Evolutionary conservation across 2,888 invertebrate species (phyloP).

Genomic region (Noctua comes): DNA sequence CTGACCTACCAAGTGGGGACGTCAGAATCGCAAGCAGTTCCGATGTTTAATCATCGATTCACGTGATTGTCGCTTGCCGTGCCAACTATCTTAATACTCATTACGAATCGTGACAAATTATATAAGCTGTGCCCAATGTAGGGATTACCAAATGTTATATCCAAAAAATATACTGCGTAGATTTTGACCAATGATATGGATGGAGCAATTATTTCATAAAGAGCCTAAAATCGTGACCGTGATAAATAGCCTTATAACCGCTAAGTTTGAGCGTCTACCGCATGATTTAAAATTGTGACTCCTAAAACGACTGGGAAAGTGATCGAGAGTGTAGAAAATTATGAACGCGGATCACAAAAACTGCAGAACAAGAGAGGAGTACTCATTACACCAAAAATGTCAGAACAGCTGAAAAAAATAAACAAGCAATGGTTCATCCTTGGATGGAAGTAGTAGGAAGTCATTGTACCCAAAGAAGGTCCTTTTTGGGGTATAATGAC

Average conservation of each 20-base stretch:
- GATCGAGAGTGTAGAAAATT: background rate
- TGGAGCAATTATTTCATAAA: background rate
- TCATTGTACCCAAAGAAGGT: no score
- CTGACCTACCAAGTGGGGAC: slow-evolving; percentile 19
- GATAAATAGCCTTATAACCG: no score
- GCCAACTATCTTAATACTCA: slow-evolving; percentile 37
- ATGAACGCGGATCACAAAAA: background rate
- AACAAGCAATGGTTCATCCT: background rate
- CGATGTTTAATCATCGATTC: slow-evolving; percentile 14
- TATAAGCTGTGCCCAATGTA: background rate
- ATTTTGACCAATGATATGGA: no score
- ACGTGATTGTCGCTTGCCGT: slow-evolving; percentile 31
- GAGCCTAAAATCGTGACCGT: background rate
- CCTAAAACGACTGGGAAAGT: background rate
- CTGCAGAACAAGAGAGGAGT: background rate
- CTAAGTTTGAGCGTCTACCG: background rate
- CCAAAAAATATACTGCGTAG: no score
- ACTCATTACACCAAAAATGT: background rate
- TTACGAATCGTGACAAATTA: slow-evolving; percentile 32
- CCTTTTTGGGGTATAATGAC: no score
- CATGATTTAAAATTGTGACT: background rate
- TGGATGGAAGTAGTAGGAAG: background rate
- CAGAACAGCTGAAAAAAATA: background rate
- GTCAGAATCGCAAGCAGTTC: slow-evolving; percentile 21
- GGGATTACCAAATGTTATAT: background rate